Evolutionary conservation across 2,113 vertebrate genomes (phyloP), one percentile per base, ranked within the genome.

Genomic region (Synchiropus splendidus): DNA sequence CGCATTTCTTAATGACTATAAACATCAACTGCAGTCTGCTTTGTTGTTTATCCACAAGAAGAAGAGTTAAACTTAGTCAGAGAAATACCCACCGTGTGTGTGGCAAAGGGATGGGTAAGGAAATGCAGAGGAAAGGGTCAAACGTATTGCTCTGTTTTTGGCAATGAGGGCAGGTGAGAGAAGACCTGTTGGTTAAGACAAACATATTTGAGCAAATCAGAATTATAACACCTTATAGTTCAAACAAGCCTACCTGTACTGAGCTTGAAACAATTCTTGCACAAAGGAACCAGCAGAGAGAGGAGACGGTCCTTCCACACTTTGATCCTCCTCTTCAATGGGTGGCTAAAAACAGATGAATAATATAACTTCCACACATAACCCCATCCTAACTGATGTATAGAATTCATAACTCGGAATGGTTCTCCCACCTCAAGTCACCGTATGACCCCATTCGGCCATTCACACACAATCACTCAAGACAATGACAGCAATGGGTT

Each of bases 111-210:
- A 98, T 97, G 1, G 93, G 94, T 72, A 98, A 78, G 18, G 94
- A 98, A 80, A 98, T 94, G 76, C 94, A 98, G 27, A 98, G 89
- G 66, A 98, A 98, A 31, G 93, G 94, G 72, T 98, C 94, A 36
- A 98, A 98, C 5, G 94, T 98, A 67, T 98, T 97, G 80, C 94
- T 98, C 77, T 98, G 94, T 77, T 97, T 98, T 86, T 93, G 94
- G 76, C 94, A 98, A 67, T 97, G 93, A 36, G 93, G 94, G 58
- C 94, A 98, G 1, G 94, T 98, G 78, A 98, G 85, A 15, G 94
- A 98, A 3, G 93, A 98, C 80, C 94, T 98, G 56, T 53, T 31
- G 54, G 56, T 18, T 34, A 2, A 46, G 2, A 60, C 16, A 13
- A 42, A 16, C 30, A 3, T 32, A 6, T 63, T 40, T 41, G 39